Percentiles rank a stretch among this genome's conserved stretches.
Conservation (phyloP, 2,113 vertebrate genomes). For the Gracilinanus agilis region DNA sequence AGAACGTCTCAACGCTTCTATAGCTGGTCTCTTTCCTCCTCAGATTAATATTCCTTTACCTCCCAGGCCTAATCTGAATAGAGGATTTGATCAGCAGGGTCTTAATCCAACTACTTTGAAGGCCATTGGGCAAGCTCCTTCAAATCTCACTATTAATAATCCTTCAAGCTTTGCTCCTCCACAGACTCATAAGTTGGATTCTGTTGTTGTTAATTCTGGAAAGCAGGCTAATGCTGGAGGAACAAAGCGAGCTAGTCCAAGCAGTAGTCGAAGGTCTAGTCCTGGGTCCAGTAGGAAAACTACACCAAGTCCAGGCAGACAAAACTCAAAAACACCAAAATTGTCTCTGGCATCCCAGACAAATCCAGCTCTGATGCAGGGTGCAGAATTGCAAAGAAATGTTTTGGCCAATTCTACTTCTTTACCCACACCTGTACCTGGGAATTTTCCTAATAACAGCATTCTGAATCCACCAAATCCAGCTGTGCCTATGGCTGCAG, state of each 20-base stretch:
- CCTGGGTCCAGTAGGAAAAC: slow-evolving; percentile 96
- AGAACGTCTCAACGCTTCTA: slow-evolving; percentile 98
- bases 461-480: slow-evolving; percentile 86
- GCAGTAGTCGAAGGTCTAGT: slow-evolving; percentile 95
- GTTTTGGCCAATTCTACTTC: slow-evolving; percentile 88
- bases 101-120: slow-evolving; percentile 99
- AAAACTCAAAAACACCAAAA: slow-evolving; percentile 93
- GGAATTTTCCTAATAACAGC: slow-evolving; percentile 85
- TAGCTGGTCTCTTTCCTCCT: slow-evolving; percentile 98
- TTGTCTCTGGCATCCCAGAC: slow-evolving; percentile 87
- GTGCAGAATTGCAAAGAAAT: slow-evolving; percentile 89
- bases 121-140: slow-evolving; percentile 97
- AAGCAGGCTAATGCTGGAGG: slow-evolving; percentile 90
- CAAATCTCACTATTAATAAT: slow-evolving; percentile 87
- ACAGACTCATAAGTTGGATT: slow-evolving; percentile 87
- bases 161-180: slow-evolving; percentile 84
- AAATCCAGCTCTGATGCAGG: slow-evolving; percentile 88
- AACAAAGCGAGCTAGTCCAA: slow-evolving; percentile 95
- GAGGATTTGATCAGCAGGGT: slow-evolving; percentile 99
- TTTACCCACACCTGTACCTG: slow-evolving; percentile 84
- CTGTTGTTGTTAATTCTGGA: slow-evolving; percentile 89
- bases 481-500: slow-evolving; percentile 79
- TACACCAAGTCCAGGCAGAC: slow-evolving; percentile 96
- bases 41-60: slow-evolving; percentile 99
- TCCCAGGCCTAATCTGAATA: slow-evolving; percentile 93